phyloP scores from a whole-genome alignment of 2,797 vertebrate species.

The Balearica regulorum region DNA sequence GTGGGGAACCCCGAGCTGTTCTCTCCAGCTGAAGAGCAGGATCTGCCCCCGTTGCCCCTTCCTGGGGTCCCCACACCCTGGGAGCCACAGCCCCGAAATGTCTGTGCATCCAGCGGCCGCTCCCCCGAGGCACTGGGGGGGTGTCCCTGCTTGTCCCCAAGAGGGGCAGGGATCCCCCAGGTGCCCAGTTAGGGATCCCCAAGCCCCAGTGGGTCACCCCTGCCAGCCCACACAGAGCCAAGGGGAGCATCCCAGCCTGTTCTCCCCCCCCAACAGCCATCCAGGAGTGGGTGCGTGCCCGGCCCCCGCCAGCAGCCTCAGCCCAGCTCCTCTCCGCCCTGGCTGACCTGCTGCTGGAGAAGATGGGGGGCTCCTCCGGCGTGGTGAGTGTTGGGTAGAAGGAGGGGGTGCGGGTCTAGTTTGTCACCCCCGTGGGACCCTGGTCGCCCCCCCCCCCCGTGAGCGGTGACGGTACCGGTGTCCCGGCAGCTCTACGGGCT shows the following conservation, averaged over 20 bases:
- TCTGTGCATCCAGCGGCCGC: neutral
- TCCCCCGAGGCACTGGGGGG: no score
- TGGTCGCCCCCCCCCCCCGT: accelerated
- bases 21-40: neutral
- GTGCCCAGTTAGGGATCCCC: no score
- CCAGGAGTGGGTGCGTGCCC: slow-evolving; percentile 78
- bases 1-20: neutral
- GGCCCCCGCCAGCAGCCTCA: slow-evolving; percentile 72
- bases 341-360: slow-evolving; percentile 85
- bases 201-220: no score
- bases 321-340: slow-evolving; percentile 78
- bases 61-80: neutral
- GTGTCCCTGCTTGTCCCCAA: neutral
- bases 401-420: accelerated
- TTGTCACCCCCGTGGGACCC: neutral
- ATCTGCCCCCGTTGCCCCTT: no score
- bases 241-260: neutral
- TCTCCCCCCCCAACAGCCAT: slow-evolving; percentile 75
- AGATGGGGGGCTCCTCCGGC: slow-evolving; percentile 95
- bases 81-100: neutral
- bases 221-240: no score
- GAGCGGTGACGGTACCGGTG: accelerated
- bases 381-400: slow-evolving; percentile 71
- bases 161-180: neutral
- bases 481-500: slow-evolving; percentile 87